Evolutionary conservation across 2,888 invertebrate species (phyloP), one percentile per base, ranked within the genome.

Genomic region (Eustalomyia histrio): DNA sequence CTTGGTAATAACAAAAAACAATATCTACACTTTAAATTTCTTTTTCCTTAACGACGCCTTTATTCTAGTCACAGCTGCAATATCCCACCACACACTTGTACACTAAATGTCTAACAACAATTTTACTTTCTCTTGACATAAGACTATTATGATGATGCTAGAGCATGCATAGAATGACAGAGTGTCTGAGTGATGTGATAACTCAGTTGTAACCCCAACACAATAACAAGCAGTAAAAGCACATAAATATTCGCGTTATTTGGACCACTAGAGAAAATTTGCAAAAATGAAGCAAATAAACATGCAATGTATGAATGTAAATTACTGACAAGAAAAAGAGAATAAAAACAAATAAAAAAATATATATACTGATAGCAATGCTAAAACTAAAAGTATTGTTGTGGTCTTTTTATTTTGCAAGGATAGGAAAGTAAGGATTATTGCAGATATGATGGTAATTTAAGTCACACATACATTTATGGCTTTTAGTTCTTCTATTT

Each of bases 391-490:
- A 65, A 69, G 35, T 72, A 14, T 50, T 35, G 21, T 72, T n/a
- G 55, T 39, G n/a, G n/a, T n/a, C n/a, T n/a, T n/a, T 76, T 29
- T 58, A 14, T 39, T 16, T 65, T 52, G 33, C 4, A 14, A n/a
- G 39, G 24, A 12, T 24, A 16, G 17, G 7, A 16, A 47, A 16
- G 6, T 8, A 47, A 47, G 64, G 17, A 65, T 69, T 58, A 6
- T 14, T 12, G 43, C 16, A 52, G 87, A 87, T 86, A 86, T 87
- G 86, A 84, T 84, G 87, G 87, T 86, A 88, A 88, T 89, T 88
- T 86, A 86, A 88, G 86, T 86, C 87, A 85, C 84, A 86, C 86
- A 87, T 84, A 84, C 85, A 83, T 84, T 72, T 79, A 57, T 61
- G 73, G 47, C 9, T 47, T 17, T 53, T 73, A 52, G n/a, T n/a